Base-by-base conservation (phyloP, 2,113 vertebrate species). In the Caloenas nicobarica region DNA sequence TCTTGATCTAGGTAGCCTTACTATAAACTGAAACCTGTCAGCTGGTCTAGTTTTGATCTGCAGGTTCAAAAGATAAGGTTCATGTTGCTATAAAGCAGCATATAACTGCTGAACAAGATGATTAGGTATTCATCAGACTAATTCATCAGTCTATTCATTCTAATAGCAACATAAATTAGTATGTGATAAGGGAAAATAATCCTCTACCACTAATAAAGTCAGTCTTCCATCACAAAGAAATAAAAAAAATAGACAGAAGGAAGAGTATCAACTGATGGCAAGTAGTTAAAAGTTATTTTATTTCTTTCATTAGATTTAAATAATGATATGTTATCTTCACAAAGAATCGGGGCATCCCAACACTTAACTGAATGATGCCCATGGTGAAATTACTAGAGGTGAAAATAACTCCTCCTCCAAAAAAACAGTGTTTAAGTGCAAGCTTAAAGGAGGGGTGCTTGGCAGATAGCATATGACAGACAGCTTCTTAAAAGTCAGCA, bases 81-180 rank as follows among this genome's bases (percentile, higher is more conserved):
- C 61, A 15, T 15, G 7, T 66, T 91, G 7, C 11, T 71, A 5
- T 83, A 88, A 88, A 86, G 51, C 38, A 42, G 7, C 40, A 28
- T 22, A 11, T 73, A 71, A 72, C 29, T 65, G 36, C 24, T 82
- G 62, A 80, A 76, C 44, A 89, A 76, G 40, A 65, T 26, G 9
- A 40, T 82, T 78, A 54, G 36, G 12, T 61, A 76, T 85, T 95
- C n/a, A 72, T 73, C 68, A 86, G 40, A 61, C 9, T 65, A 83
- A 61, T 62, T 88, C 18, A 73, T 69, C 53, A 50, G 22, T 34
- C 10, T 85, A n/a, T 81, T 92, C 56, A 57, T 87, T 87, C 19
- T 62, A 86, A 91, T 62, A 81, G 21, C 25, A 93, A 65, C 19
- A 86, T 50, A 70, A 93, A 93, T 91, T 73, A 88, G 23, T 14